Evolutionary conservation across 2,888 invertebrate species (phyloP).

Genomic region (Pollenia amentaria): DNA sequence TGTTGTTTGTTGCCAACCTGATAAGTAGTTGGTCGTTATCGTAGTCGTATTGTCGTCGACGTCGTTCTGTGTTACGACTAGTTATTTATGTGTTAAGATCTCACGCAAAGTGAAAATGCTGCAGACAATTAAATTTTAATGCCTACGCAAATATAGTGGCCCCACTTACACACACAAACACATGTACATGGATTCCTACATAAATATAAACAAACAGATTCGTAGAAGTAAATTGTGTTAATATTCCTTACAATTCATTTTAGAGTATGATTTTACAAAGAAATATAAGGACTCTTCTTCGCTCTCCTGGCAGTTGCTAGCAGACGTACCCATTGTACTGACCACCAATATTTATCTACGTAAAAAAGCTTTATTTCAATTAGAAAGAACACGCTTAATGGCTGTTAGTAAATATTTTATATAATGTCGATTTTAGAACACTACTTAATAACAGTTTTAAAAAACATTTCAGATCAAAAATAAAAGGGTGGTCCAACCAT

Average conservation of each 20-base stretch:
- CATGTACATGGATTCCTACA: not conserved
- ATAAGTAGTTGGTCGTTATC: constrained; percentile 58
- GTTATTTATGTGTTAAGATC: constrained; percentile 58
- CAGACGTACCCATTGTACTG: not conserved
- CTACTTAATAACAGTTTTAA: no score
- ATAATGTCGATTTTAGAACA: no score
- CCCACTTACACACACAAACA: constrained; percentile 24
- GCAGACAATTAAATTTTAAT: constrained; percentile 68
- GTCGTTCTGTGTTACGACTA: constrained; percentile 50
- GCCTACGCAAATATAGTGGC: constrained; percentile 67
- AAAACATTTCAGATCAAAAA: no score
- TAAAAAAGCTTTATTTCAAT: no score
- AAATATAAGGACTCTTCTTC: not conserved
- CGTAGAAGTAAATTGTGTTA: no score
- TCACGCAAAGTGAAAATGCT: constrained; percentile 70
- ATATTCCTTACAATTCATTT: not conserved
- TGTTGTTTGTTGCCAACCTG: constrained; percentile 66
- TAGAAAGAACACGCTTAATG: no score
- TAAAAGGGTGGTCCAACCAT: no score
- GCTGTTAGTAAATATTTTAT: no score
- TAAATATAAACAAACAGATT: no score
- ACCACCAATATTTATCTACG: not conserved
- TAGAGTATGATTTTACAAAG: constrained; percentile 11
- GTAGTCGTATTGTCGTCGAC: constrained; percentile 48
- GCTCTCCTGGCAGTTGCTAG: not conserved